Conservation (phyloP, 2,113 vertebrate genomes). For the Ceuthmochares aereus region DNA sequence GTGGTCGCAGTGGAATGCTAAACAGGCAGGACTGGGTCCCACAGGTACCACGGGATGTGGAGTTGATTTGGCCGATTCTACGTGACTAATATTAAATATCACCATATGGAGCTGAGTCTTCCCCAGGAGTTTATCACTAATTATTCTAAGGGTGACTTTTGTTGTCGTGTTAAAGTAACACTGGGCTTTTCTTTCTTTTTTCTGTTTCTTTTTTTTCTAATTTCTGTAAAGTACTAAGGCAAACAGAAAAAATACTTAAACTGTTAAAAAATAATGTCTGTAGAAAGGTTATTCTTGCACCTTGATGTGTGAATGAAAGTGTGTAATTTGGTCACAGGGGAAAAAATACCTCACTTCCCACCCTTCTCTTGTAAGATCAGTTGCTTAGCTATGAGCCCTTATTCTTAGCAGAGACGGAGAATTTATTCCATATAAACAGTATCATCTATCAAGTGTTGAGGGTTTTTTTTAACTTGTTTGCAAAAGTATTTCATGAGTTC, state of each 20-base stretch:
- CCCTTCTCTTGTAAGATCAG: conserved; percentile 19
- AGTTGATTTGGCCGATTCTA: background rate
- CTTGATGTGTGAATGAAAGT: background rate
- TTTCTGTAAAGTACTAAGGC: conserved; percentile 53
- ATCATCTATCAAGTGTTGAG: background rate
- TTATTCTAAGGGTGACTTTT: conserved; percentile 58
- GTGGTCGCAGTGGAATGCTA: conserved; percentile 24
- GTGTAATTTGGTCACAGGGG: background rate
- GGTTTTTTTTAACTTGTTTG: background rate
- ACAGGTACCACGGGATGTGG: background rate
- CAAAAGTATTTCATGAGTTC: background rate
- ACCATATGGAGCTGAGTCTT: conserved; percentile 20
- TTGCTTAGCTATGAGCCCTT: conserved; percentile 17
- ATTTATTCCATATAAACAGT: conserved; percentile 31
- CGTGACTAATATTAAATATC: conserved; percentile 48
- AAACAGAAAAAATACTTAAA: conserved; percentile 69
- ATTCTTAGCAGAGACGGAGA: conserved; percentile 12
- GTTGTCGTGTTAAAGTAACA: conserved; percentile 36
- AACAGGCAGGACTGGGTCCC: background rate
- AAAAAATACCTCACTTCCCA: background rate
- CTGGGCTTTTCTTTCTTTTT: background rate
- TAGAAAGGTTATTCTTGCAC: conserved; percentile 20
- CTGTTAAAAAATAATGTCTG: conserved; percentile 31
- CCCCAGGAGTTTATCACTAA: conserved; percentile 59
- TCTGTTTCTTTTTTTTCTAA: background rate